These are phyloP conservation scores for Orthosia gracilis DNA, from an alignment of 2,888 invertebrate species.

Conservation along the genomic window DNA sequence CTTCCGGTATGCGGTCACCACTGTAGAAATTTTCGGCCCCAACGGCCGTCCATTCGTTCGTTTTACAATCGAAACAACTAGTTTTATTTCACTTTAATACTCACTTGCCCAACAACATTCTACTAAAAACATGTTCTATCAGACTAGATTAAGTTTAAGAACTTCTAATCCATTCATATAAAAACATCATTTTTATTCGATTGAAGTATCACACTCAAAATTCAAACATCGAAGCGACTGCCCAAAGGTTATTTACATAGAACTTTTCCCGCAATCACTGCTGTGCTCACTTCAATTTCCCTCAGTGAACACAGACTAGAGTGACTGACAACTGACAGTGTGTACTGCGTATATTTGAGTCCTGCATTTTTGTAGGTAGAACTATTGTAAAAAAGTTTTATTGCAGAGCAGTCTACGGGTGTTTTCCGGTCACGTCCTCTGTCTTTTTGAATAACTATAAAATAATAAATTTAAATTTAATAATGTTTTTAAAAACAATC, in stretches of 20 bases:
- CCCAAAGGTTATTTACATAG: background rate
- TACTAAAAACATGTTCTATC: background rate
- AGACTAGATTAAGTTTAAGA: background rate
- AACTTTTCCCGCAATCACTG: background rate
- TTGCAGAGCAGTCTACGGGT: background rate
- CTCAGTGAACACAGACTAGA: background rate
- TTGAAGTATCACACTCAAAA: background rate
- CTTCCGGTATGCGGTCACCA: too few species aligned
- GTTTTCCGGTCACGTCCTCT: background rate
- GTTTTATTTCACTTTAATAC: background rate
- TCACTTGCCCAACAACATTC: background rate
- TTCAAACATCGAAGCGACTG: background rate
- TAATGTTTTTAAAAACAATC: too few species aligned
- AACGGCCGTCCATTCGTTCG: too few species aligned
- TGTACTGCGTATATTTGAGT: slow-evolving; percentile 11
- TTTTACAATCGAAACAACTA: too few species aligned
- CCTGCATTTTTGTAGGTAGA: background rate
- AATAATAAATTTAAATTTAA: too few species aligned
- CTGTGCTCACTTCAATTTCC: background rate
- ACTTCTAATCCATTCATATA: too few species aligned
- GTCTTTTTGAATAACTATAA: background rate
- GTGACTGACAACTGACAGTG: slow-evolving; percentile 17
- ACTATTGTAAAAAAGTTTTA: background rate
- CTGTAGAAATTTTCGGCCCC: too few species aligned
- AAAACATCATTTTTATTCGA: background rate